phyloP scores from a whole-genome alignment of 2,888 invertebrate species.

The Papilio elwesi region DNA sequence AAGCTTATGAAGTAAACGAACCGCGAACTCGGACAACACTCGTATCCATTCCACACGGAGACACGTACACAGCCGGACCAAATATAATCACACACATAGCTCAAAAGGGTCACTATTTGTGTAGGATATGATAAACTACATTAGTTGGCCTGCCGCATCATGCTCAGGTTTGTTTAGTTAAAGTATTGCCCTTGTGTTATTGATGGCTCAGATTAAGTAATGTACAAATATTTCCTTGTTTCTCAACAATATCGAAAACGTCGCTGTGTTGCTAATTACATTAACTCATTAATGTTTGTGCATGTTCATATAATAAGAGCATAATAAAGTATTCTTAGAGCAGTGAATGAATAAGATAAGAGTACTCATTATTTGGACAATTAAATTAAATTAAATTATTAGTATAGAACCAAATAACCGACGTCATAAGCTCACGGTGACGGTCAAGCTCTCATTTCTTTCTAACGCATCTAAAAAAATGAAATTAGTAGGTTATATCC shows the following conservation, averaged over 20 bases:
- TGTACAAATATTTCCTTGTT: not conserved
- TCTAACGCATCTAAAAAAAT: no score
- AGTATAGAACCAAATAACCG: no score
- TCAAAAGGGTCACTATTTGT: slow-evolving; percentile 2
- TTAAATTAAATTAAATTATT: no score
- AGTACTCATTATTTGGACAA: no score
- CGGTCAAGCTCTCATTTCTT: no score
- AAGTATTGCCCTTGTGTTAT: not conserved
- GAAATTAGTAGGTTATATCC: no score
- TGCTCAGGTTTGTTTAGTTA: not conserved
- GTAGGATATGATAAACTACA: slow-evolving; percentile 14
- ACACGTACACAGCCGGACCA: not conserved
- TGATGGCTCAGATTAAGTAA: slow-evolving; percentile 4
- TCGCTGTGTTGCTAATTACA: no score
- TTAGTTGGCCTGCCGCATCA: not conserved
- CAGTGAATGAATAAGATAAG: no score
- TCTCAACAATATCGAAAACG: not conserved
- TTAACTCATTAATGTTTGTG: no score
- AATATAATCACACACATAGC: slow-evolving; percentile 2
- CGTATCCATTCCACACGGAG: slow-evolving; percentile 4
- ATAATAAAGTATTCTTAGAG: no score
- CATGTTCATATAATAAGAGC: no score
- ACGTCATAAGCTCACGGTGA: no score
- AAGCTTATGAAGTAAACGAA: slow-evolving; percentile 41
- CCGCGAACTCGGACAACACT: slow-evolving; percentile 27